Base-by-base conservation (phyloP, 2,888 invertebrate genomes). In the Apamea crenata region DNA sequence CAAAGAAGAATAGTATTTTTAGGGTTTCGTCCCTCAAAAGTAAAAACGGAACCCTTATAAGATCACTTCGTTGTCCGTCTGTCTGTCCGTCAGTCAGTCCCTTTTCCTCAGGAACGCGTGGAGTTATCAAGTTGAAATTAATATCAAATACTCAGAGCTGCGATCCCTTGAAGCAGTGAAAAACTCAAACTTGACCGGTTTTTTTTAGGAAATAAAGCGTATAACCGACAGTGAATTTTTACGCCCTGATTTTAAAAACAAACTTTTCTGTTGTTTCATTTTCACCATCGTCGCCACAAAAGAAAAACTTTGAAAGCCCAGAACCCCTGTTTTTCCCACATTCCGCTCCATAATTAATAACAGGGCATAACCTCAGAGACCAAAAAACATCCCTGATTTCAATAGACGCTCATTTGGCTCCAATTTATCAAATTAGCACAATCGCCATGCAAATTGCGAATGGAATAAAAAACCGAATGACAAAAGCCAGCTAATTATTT, bases 401-500 rank as follows among this genome's bases (percentile, higher is more conserved):
- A 83, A 83, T 80, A 66, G 83, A 69, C 76, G 65, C 83, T 77
- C 78, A 84, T 76, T 82, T 80, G 69, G 73, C 81, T 75, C 53
- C 65, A 80, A 86, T 86, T 88, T 81, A 77, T 82, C 67, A 84
- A 83, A 87, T 88, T 84, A 77, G 44, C 75, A 77, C 76, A 76
- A 87, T 71, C 25, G 53, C 73, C 61, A 87, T 82, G 82, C 79
- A 89, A 89, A 89, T 89, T 77, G 71, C 66, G 59, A 69, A 44
- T 71, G 69, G 72, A 82, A 88, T 84, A 87, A 85, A 56, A 88
- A 85, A 84, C 68, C 21, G 67, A 82, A 83, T 72, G 79, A 84
- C 84, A 87, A 86, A 86, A 78, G 74, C 74, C 67, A 86, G 86
- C 88, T 88, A 90, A 90, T 90, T 90, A 90, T 88, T 86, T 88